Conservation (phyloP, 2,888 invertebrate genomes). For the Erebia aethiops region DNA sequence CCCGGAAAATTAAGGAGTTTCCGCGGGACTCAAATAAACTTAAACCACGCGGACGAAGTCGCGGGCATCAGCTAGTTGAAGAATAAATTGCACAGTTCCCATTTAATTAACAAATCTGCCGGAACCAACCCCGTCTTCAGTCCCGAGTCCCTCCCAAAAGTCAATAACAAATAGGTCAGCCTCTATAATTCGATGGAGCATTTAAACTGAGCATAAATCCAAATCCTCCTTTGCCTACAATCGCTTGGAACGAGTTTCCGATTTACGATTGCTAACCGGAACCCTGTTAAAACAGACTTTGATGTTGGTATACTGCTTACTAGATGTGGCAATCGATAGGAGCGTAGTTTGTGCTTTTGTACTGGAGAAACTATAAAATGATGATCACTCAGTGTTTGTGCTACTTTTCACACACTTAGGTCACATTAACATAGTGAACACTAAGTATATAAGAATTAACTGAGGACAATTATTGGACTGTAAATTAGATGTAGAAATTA, state of each 20-base stretch:
- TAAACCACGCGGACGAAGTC: too few species aligned
- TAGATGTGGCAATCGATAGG: slow-evolving; percentile 17
- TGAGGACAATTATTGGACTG: too few species aligned
- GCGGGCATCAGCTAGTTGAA: too few species aligned
- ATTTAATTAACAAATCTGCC: neutral
- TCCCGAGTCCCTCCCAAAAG: slow-evolving; percentile 2
- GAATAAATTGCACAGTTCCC: neutral
- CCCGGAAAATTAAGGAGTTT: too few species aligned
- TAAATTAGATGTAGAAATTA: too few species aligned
- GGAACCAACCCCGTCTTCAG: neutral
- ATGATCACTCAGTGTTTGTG: too few species aligned
- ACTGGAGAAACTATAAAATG: too few species aligned
- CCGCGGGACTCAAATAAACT: too few species aligned
- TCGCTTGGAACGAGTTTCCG: slow-evolving; percentile 41
- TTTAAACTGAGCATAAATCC: slow-evolving; percentile 43
- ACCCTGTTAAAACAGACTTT: slow-evolving; percentile 26
- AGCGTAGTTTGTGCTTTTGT: neutral
- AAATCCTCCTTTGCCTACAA: slow-evolving; percentile 36
- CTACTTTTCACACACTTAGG: too few species aligned
- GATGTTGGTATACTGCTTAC: slow-evolving; percentile 17
- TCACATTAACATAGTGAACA: too few species aligned
- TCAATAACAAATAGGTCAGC: slow-evolving; percentile 28
- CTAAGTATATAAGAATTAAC: too few species aligned
- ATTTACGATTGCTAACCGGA: slow-evolving; percentile 41
- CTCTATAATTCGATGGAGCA: slow-evolving; percentile 30